Percentiles rank a stretch among this genome's conserved stretches.
Evolutionary conservation across 2,113 vertebrate genomes (phyloP).

Genomic region (Gymnarchus niloticus): DNA sequence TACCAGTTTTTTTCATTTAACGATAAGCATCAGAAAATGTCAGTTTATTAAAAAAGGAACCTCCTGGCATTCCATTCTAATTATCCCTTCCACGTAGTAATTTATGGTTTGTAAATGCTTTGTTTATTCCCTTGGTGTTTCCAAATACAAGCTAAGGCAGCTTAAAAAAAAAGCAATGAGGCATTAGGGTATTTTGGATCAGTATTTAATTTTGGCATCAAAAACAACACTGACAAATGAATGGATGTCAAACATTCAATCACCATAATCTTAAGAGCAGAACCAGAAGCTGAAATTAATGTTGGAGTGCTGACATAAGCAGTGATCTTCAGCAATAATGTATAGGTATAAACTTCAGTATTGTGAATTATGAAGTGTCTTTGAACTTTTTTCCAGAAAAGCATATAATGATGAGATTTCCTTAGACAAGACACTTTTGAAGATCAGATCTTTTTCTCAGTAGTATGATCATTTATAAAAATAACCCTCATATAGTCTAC

Average conservation of each 20-base stretch:
- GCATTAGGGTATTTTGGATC: not conserved
- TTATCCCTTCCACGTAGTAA: not conserved
- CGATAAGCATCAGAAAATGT: constrained; percentile 6
- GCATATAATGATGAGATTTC: not conserved
- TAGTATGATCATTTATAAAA: not conserved
- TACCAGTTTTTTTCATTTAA: not conserved
- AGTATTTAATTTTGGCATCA: not conserved
- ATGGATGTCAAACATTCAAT: not conserved
- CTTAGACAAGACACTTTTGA: not conserved
- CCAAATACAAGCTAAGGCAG: not conserved
- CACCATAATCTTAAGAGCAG: not conserved
- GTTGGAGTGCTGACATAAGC: not conserved
- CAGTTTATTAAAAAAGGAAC: not conserved
- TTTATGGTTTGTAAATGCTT: not conserved
- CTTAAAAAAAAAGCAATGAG: not conserved
- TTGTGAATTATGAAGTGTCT: not conserved
- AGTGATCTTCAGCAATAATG: not conserved
- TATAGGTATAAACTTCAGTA: not conserved
- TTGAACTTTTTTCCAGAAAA: not conserved
- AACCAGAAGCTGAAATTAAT: not conserved
- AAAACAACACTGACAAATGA: constrained; percentile 7
- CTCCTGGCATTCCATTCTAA: not conserved
- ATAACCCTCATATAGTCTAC: not conserved
- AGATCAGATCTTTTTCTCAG: not conserved
- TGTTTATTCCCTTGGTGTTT: not conserved